These are phyloP conservation scores for Ophion slaviceki DNA, from an alignment of 2,888 invertebrate species.

Conservation along the genomic window DNA sequence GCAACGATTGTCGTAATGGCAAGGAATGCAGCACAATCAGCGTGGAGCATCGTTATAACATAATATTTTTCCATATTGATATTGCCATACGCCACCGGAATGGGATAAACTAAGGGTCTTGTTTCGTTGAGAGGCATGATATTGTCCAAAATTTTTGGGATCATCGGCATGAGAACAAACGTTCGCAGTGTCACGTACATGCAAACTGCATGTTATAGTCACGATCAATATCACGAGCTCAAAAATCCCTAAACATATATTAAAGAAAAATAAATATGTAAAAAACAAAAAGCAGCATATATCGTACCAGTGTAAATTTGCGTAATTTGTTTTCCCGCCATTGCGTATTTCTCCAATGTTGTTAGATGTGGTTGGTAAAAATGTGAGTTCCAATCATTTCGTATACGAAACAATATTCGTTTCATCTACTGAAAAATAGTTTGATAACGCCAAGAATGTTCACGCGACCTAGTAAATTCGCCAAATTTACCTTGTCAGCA, in stretches of 20 bases:
- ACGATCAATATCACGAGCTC: background rate
- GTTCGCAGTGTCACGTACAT: constrained; percentile 60
- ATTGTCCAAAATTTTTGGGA: constrained; percentile 53
- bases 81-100: constrained; percentile 51
- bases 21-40: constrained; percentile 16
- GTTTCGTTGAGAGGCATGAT: constrained; percentile 61
- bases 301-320: constrained; percentile 47
- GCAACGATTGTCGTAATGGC: constrained; percentile 48
- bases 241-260: background rate
- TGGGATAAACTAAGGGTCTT: constrained; percentile 19
- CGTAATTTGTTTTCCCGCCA: constrained; percentile 49
- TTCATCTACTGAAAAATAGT: constrained; percentile 40
- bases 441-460: background rate
- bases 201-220: constrained; percentile 39
- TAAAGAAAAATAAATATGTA: background rate
- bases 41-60: constrained; percentile 45
- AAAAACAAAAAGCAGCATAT: background rate
- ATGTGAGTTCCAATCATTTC: constrained; percentile 49
- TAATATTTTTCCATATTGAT: constrained; percentile 46
- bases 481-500: constrained; percentile 47
- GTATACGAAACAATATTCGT: constrained; percentile 45
- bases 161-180: constrained; percentile 49
- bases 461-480: background rate
- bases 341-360: constrained; percentile 43
- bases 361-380: constrained; percentile 26